Conservation (phyloP, 2,797 vertebrate species). For the Enteromius mattozi region DNA sequence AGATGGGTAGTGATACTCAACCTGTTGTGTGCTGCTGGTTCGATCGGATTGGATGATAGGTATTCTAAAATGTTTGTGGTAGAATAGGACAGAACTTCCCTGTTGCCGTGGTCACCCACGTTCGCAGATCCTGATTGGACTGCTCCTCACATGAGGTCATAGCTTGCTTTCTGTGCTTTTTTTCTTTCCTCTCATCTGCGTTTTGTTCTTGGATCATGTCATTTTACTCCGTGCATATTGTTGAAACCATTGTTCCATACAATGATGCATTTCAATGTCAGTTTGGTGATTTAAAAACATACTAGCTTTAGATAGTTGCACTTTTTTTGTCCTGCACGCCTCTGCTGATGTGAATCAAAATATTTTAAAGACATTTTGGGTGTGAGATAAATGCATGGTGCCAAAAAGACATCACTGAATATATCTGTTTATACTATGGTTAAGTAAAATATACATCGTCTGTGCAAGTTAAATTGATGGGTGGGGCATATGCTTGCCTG, state of each 20-base stretch:
- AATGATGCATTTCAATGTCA: constrained; percentile 31
- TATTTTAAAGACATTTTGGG: not conserved
- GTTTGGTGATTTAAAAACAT: constrained; percentile 23
- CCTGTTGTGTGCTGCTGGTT: constrained; percentile 54
- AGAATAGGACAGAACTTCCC: constrained; percentile 67
- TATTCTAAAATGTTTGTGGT: constrained; percentile 56
- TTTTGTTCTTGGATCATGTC: constrained; percentile 59
- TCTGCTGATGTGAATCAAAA: constrained; percentile 20
- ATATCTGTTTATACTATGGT: not conserved
- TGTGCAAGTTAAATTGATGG: not conserved
- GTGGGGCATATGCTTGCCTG: constrained; percentile 27
- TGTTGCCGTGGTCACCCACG: constrained; percentile 68
- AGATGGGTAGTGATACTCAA: constrained; percentile 42
- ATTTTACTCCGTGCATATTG: constrained; percentile 49
- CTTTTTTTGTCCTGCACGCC: constrained; percentile 33
- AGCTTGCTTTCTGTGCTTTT: constrained; percentile 58
- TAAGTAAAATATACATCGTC: not conserved
- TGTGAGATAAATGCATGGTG: constrained; percentile 1
- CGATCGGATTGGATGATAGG: constrained; percentile 60
- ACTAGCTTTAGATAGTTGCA: constrained; percentile 2
- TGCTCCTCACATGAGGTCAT: constrained; percentile 64
- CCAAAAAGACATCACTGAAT: not conserved
- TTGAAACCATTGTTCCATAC: constrained; percentile 34
- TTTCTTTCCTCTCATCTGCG: constrained; percentile 59
- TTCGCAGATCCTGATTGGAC: constrained; percentile 62